Conservation (phyloP, 2,113 vertebrate genomes). For the Urocitellus parryii region DNA sequence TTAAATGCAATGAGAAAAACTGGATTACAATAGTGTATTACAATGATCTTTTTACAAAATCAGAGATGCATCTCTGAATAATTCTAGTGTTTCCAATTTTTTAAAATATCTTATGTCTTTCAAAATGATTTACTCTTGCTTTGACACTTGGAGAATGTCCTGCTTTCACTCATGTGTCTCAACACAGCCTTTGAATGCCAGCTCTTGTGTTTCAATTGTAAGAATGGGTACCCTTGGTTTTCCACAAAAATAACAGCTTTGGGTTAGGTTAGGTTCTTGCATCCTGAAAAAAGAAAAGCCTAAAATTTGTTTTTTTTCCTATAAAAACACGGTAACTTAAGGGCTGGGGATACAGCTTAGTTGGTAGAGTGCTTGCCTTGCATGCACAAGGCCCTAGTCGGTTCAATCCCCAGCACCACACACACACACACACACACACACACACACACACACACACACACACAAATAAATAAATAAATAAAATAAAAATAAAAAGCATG, state of each 20-base stretch:
- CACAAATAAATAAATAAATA: too few species aligned
- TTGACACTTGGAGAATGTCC: constrained; percentile 35
- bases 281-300: neutral
- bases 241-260: neutral
- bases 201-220: neutral
- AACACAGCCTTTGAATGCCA: neutral
- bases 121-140: neutral
- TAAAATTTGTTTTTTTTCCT: neutral
- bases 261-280: neutral
- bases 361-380: too few species aligned
- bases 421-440: too few species aligned
- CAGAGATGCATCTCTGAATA: neutral
- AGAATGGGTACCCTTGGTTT: neutral
- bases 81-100: constrained; percentile 27
- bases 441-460: too few species aligned
- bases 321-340: neutral
- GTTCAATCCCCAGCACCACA: too few species aligned
- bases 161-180: neutral
- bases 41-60: neutral
- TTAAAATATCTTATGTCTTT: neutral
- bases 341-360: too few species aligned
- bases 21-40: neutral
- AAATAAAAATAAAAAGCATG: neutral
- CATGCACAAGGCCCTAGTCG: too few species aligned
- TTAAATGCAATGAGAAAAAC: constrained; percentile 17